Evolutionary conservation across 2,797 vertebrate genomes (phyloP), one percentile per base, ranked within the genome.

Genomic region (Malacoctenus gilli): DNA sequence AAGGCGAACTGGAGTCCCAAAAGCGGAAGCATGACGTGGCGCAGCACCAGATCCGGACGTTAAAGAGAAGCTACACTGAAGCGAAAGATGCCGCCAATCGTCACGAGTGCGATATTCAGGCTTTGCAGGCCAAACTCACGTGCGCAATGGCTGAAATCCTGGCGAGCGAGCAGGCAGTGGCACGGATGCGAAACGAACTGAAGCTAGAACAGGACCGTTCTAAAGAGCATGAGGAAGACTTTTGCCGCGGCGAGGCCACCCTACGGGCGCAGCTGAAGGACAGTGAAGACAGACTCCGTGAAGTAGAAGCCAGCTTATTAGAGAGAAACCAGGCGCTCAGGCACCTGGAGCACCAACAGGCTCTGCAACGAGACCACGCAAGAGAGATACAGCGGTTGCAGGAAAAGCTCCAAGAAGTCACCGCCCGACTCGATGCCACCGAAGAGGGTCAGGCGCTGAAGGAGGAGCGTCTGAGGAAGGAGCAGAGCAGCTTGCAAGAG

Each of bases 21-120:
- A 93, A 94, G 73, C 92, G 87, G 77, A 95, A 95, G 59, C 95
- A 97, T 75, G 94, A 95, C 75, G 74, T 94, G 68, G 90, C 94
- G 62, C 93, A 90, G 59, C 94, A 95, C 73, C 97, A 98, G 80
- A 94, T 96, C 67, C 92, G 93, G 70, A 91, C 91, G 0, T 87
- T 97, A 51, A 96, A 95, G 71, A 92, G 92, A 76, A 97, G 94
- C 89, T 96, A 95, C 39, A 94, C 94, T 0, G 95, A 97, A 82
- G 95, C 96, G 31, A 95, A 95, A 85, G 94, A 94, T 1, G 87
- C 92, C 16, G 93, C 95, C 31, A 90, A 92, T 69, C 94, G 93
- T 70, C 97, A 97, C 0, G 95, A 97, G 83, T 72, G 87, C 0
- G 96, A 98, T 73, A 94, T 96, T 68, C 92, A 94, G 72, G 94